Evolutionary conservation across 1,140 invertebrate species (phyloP).

Genomic region (Lepidostoma basale): DNA sequence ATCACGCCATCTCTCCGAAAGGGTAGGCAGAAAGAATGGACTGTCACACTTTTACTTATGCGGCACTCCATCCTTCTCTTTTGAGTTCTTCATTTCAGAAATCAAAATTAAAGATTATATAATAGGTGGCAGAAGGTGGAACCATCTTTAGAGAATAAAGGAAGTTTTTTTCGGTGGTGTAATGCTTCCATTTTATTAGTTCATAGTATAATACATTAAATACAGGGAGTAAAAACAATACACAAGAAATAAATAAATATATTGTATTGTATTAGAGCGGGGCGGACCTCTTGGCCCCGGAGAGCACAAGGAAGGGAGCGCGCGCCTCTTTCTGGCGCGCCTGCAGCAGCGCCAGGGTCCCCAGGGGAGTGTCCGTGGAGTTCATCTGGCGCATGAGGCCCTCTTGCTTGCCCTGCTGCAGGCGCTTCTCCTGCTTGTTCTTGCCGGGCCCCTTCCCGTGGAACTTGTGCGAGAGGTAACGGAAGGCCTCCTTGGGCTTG

Average conservation of each 20-base stretch:
- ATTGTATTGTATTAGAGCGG: background rate
- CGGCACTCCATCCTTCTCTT: too few relatives aligned
- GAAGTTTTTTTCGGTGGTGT: too few relatives aligned
- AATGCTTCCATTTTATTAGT: too few relatives aligned
- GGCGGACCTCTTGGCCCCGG: constrained; percentile 73
- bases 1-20: too few relatives aligned
- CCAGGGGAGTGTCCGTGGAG: constrained; percentile 95
- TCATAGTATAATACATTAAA: too few relatives aligned
- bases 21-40: too few relatives aligned
- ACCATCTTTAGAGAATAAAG: too few relatives aligned
- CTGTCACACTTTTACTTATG: too few relatives aligned
- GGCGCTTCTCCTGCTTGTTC: constrained; percentile 96
- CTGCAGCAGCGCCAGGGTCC: constrained; percentile 91
- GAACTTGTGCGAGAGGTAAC: constrained; percentile 95
- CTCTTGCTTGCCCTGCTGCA: constrained; percentile 94
- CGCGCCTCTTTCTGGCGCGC: constrained; percentile 97
- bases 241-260: background rate
- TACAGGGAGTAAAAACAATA: background rate
- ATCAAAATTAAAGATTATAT: too few relatives aligned
- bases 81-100: too few relatives aligned
- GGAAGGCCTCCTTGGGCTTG: constrained; percentile 95
- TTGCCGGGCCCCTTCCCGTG: constrained; percentile 99
- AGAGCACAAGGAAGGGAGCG: constrained; percentile 92
- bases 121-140: too few relatives aligned
- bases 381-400: constrained; percentile 98